Evolutionary conservation across 2,888 invertebrate genomes (phyloP).

Genomic region (Orgyia antiqua): DNA sequence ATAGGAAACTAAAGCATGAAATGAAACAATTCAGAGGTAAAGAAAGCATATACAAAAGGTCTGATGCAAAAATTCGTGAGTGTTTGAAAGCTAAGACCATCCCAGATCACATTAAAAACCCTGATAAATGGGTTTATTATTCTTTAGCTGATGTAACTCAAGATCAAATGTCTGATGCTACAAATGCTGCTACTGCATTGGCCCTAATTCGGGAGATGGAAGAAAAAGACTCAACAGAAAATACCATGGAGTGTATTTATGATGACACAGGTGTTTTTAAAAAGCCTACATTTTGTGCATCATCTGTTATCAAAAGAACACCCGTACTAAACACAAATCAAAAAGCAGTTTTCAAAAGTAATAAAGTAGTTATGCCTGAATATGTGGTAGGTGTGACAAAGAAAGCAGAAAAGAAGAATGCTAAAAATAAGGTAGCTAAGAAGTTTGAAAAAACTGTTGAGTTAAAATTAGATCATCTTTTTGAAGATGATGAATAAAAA

Average conservation of each 20-base stretch:
- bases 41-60: conserved; percentile 89
- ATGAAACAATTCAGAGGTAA: conserved; percentile 81
- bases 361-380: conserved; percentile 89
- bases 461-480: conserved; percentile 68
- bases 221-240: conserved; percentile 51
- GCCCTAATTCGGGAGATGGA: conserved; percentile 85
- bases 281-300: conserved; percentile 59
- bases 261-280: conserved; percentile 46
- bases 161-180: conserved; percentile 87
- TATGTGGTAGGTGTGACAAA: conserved; percentile 85
- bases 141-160: conserved; percentile 85
- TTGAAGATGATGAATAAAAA: conserved; percentile 50
- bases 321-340: conserved; percentile 26
- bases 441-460: conserved; percentile 38
- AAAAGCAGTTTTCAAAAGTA: conserved; percentile 77
- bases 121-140: conserved; percentile 90
- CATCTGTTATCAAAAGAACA: conserved; percentile 47
- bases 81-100: conserved; percentile 69
- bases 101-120: conserved; percentile 81
- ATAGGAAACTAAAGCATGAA: conserved; percentile 63
- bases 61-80: conserved; percentile 80
- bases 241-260: conserved; percentile 41
- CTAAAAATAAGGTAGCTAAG: conserved; percentile 20
- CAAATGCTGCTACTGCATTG: conserved; percentile 87
- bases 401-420: conserved; percentile 66